Base-by-base conservation (phyloP, 2,113 vertebrate genomes). In the Zootoca vivipara region DNA sequence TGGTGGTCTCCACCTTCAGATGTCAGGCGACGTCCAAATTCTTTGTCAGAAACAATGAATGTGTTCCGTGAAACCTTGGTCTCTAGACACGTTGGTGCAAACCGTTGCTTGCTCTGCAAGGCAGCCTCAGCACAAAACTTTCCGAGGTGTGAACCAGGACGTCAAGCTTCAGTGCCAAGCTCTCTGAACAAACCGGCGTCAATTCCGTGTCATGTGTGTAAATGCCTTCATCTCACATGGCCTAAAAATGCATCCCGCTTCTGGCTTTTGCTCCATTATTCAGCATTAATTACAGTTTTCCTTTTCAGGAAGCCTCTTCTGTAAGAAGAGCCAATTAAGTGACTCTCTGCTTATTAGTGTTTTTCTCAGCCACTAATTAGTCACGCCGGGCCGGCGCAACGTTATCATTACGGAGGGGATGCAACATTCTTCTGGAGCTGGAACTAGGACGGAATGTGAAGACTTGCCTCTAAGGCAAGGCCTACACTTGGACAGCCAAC, bases 311-410 rank as follows among this genome's bases (percentile, higher is more conserved):
- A 86, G 86, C 65, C 83, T 88, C 86, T 10, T 52, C 13, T 0
- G 85, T 83, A 91, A 90, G 89, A n/a, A 78, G 15, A 87, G 87
- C 89, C 93, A 93, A 93, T 78, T 90, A 85, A 86, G 65, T 92
- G 92, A 91, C 90, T 93, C 90, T 90, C 88, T 69, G 87, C 86
- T 93, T 93, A 92, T 90, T 93, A 89, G 82, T 81, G n/a, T 84
- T 91, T 93, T 92, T 33, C 91, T 82, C 89, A 93, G 15, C 83
- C 58, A 89, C 81, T 94, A 93, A 94, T 95, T 91, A 85, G 0
- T 3, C 89, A 64, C 69, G 69, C 90, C 88, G 86, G 79, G 69
- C 90, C 88, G 86, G 79, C 83, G 42, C 83, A 87, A 65, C 90
- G 40, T 81, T 85, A 85, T 73, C 90, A 94, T 93, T 92, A 93